Conservation (phyloP, 2,113 vertebrate species). For the Corythoichthys haematopterus region DNA sequence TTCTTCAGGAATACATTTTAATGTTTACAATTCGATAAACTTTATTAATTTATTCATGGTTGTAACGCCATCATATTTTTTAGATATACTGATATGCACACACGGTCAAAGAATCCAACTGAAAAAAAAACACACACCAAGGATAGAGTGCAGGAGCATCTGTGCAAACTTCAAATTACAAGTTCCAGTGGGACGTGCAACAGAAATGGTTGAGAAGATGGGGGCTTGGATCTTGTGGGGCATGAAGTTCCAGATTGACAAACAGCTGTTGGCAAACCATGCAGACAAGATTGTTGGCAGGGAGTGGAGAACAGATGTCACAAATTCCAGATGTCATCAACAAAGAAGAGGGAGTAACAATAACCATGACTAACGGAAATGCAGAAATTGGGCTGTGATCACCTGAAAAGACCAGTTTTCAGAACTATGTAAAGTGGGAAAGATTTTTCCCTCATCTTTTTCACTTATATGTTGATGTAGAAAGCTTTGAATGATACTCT, state of each 20-base stretch:
- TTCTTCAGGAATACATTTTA: too few relatives aligned
- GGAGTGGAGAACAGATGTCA: background rate
- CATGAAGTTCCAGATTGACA: constrained; percentile 4
- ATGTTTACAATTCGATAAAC: too few relatives aligned
- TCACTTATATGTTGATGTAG: too few relatives aligned
- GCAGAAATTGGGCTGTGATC: background rate
- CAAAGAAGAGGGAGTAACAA: background rate
- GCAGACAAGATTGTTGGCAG: background rate
- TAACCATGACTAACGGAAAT: background rate
- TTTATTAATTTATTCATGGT: too few relatives aligned
- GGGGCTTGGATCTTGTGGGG: background rate
- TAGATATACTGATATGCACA: background rate
- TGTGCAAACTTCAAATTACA: background rate
- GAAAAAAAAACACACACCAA: background rate
- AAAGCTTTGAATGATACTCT: too few relatives aligned
- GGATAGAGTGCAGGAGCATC: background rate
- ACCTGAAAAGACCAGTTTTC: background rate
- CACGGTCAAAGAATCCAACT: background rate
- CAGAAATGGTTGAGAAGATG: background rate
- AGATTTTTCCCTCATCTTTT: too few relatives aligned
- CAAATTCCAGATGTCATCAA: background rate
- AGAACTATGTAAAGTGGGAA: background rate
- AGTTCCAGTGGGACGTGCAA: background rate
- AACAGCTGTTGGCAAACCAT: constrained; percentile 6
- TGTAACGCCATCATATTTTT: background rate